These are phyloP conservation scores for Gnathonemus longibarbis DNA, from an alignment of 2,113 vertebrate genomes.

Conservation along the genomic window DNA sequence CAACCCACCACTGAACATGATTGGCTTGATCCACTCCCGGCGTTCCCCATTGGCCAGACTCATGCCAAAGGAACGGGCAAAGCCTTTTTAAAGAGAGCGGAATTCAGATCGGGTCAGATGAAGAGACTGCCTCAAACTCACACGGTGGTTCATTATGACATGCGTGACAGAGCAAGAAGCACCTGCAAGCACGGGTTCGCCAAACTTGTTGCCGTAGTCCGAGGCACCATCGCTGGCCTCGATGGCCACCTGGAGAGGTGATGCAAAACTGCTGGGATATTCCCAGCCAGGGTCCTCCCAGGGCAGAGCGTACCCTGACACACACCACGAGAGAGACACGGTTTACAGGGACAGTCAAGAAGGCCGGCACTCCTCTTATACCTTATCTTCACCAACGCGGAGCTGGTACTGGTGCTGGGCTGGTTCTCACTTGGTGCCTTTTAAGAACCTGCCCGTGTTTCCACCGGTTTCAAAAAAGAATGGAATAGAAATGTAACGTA, in stretches of 20 bases:
- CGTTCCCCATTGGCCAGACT: slow-evolving; percentile 65
- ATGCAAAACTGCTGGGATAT: slow-evolving; percentile 76
- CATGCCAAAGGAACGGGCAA: slow-evolving; percentile 83
- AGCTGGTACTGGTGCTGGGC: too few species aligned
- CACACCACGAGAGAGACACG: not conserved
- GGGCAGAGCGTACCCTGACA: slow-evolving; percentile 69
- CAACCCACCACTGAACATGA: slow-evolving; percentile 90
- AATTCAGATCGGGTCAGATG: not conserved
- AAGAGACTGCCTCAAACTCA: not conserved
- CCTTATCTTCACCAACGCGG: not conserved
- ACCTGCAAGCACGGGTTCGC: slow-evolving; percentile 83
- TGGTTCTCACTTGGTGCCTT: too few species aligned
- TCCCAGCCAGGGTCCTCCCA: slow-evolving; percentile 76
- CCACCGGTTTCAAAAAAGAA: too few species aligned
- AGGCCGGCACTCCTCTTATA: not conserved
- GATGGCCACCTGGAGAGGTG: slow-evolving; percentile 76
- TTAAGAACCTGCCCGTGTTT: too few species aligned
- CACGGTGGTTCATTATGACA: not conserved
- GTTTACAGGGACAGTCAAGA: not conserved
- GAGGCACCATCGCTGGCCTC: slow-evolving; percentile 87
- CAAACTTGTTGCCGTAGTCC: slow-evolving; percentile 91
- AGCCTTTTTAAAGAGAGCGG: slow-evolving; percentile 54
- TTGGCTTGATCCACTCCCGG: slow-evolving; percentile 89
- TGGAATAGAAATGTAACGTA: too few species aligned
- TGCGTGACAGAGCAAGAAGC: not conserved